Conservation (phyloP, 1,140 invertebrate genomes). For the Dreissena rostriformis region DNA sequence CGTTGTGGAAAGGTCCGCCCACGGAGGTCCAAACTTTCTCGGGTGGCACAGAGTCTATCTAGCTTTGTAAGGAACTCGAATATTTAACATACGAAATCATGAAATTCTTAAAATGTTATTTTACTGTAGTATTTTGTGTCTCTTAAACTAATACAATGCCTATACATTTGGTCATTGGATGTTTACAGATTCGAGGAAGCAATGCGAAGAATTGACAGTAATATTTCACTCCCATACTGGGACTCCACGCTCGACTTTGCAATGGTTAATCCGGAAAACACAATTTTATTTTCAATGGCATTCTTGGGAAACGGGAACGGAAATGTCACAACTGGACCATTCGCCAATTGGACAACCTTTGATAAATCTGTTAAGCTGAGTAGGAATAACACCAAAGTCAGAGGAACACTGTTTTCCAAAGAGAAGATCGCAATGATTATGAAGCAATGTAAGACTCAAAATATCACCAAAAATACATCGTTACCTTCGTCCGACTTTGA, state of each 20-base stretch:
- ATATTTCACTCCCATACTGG: slow-evolving; percentile 79
- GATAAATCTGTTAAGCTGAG: slow-evolving; percentile 17
- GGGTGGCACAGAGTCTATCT: slow-evolving; percentile 51
- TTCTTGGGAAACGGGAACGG: slow-evolving; percentile 80
- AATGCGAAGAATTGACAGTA: slow-evolving; percentile 55
- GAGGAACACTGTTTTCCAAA: too few species aligned
- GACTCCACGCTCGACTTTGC: slow-evolving; percentile 76
- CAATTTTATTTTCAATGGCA: slow-evolving; percentile 74
- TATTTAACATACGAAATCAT: neutral
- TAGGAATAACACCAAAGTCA: neutral
- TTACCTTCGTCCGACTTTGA: slow-evolving; percentile 57
- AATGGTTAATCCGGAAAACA: slow-evolving; percentile 73
- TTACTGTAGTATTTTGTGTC: too few species aligned
- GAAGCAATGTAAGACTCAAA: too few species aligned
- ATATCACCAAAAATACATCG: too few species aligned
- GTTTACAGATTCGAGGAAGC: slow-evolving; percentile 65
- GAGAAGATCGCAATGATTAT: too few species aligned
- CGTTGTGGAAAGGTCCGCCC: slow-evolving; percentile 5
- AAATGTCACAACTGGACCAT: slow-evolving; percentile 78
- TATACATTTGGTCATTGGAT: neutral
- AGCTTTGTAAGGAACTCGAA: slow-evolving; percentile 15
- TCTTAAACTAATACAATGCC: too few species aligned
- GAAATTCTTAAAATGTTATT: too few species aligned
- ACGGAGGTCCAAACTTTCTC: slow-evolving; percentile 46
- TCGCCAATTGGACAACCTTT: slow-evolving; percentile 62